Evolutionary conservation across 2,888 invertebrate species (phyloP).

Genomic region (Nomada lathburiana): DNA sequence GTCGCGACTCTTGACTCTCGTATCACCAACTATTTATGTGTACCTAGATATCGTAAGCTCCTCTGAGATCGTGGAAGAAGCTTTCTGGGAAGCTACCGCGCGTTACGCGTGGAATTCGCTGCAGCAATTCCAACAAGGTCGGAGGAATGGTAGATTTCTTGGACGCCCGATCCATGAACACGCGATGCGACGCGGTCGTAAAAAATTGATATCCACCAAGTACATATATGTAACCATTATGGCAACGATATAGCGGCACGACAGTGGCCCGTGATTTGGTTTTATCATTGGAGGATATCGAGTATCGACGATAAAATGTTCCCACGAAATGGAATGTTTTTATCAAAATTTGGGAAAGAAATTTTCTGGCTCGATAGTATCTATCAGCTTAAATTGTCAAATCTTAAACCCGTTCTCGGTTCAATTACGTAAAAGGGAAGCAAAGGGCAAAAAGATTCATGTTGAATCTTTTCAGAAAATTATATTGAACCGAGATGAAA

Average conservation of each 20-base stretch:
- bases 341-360: too few relatives aligned
- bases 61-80: not conserved
- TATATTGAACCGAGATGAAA: too few relatives aligned
- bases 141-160: constrained; percentile 3
- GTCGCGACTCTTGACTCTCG: not conserved
- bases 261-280: not conserved
- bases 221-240: too few relatives aligned
- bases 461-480: too few relatives aligned
- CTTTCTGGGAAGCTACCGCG: not conserved
- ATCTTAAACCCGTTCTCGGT: too few relatives aligned
- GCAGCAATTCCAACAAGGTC: constrained; percentile 7
- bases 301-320: not conserved
- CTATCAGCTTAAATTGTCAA: too few relatives aligned
- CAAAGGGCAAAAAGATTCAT: too few relatives aligned
- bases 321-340: too few relatives aligned
- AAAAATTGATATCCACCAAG: constrained; percentile 8
- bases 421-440: too few relatives aligned
- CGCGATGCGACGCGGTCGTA: constrained; percentile 7
- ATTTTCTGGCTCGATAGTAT: too few relatives aligned
- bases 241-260: too few relatives aligned
- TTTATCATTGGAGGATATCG: not conserved
- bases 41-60: not conserved
- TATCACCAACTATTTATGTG: not conserved
- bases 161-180: not conserved
- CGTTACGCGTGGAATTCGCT: constrained; percentile 1